Conservation (phyloP, 2,888 invertebrate genomes). For the Rhagonycha lutea region DNA sequence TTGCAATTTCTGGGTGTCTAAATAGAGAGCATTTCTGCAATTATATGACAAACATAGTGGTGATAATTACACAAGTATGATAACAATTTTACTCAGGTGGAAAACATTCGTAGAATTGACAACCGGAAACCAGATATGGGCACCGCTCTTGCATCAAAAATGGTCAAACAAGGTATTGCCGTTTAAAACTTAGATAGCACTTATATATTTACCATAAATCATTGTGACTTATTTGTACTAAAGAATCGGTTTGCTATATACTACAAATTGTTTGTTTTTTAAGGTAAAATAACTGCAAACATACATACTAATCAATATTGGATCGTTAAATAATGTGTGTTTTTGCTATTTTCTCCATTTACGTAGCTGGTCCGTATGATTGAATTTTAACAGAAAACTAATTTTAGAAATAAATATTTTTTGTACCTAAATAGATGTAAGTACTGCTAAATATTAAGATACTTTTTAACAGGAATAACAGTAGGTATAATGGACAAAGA, state of each 20-base stretch:
- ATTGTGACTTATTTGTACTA: conserved; percentile 40
- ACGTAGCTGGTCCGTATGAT: background rate
- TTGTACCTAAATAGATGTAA: background rate
- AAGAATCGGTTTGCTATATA: conserved; percentile 23
- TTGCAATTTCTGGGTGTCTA: conserved; percentile 19
- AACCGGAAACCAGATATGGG: conserved; percentile 44
- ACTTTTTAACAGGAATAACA: too few species aligned
- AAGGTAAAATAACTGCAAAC: background rate
- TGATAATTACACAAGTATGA: conserved; percentile 35
- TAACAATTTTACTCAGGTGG: conserved; percentile 48
- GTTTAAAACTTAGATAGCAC: conserved; percentile 49
- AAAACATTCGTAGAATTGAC: conserved; percentile 47
- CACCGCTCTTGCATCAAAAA: conserved; percentile 41
- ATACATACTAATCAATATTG: background rate
- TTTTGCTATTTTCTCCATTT: background rate
- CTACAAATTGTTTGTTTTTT: conserved; percentile 26
- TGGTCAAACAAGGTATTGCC: conserved; percentile 44
- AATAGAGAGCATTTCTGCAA: conserved; percentile 25
- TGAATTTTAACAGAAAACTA: background rate
- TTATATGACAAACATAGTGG: conserved; percentile 34
- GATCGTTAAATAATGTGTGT: background rate
- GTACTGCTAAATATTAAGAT: too few species aligned
- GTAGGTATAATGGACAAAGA: background rate
- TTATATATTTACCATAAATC: conserved; percentile 47
- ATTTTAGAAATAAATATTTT: background rate